These are phyloP conservation scores for Phalacrocorax pelagicus DNA, from an alignment of 2,113 vertebrate genomes.

Conservation along the genomic window DNA sequence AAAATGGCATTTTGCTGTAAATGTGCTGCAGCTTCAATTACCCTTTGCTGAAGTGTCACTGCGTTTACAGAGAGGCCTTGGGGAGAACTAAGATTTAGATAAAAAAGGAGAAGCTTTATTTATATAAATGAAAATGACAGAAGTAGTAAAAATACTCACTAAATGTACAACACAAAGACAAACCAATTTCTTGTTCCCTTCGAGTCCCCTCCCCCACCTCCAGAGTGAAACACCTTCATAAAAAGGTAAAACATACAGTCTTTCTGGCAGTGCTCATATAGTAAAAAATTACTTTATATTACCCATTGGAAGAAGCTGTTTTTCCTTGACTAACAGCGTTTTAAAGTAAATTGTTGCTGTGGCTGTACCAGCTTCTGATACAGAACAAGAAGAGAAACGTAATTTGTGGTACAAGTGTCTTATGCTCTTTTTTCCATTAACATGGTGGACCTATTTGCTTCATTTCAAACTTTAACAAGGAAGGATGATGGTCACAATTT, in stretches of 20 bases:
- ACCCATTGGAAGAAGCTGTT: not conserved
- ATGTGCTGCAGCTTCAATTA: slow-evolving; percentile 27
- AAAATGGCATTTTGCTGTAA: slow-evolving; percentile 39
- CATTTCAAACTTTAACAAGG: not conserved
- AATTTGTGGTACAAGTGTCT: not conserved
- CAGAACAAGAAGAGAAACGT: not conserved
- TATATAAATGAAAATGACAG: slow-evolving; percentile 1
- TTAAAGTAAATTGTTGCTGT: not conserved
- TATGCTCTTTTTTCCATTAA: not conserved
- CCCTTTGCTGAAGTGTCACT: slow-evolving; percentile 33
- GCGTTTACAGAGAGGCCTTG: not conserved
- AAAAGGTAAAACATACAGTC: not conserved
- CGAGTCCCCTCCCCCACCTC: not conserved
- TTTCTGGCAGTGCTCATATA: not conserved
- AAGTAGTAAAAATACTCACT: not conserved
- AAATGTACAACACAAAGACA: not conserved
- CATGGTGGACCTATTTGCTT: not conserved
- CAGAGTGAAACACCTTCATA: not conserved
- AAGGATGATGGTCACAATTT: not conserved
- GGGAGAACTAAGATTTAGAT: slow-evolving; percentile 1
- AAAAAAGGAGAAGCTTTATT: slow-evolving; percentile 24
- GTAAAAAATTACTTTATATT: not conserved
- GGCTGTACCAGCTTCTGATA: not conserved
- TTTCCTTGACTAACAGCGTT: not conserved
- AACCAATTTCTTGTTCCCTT: not conserved